These are phyloP conservation scores for Nerophis ophidion DNA, from an alignment of 2,113 vertebrate species.

Conservation along the genomic window DNA sequence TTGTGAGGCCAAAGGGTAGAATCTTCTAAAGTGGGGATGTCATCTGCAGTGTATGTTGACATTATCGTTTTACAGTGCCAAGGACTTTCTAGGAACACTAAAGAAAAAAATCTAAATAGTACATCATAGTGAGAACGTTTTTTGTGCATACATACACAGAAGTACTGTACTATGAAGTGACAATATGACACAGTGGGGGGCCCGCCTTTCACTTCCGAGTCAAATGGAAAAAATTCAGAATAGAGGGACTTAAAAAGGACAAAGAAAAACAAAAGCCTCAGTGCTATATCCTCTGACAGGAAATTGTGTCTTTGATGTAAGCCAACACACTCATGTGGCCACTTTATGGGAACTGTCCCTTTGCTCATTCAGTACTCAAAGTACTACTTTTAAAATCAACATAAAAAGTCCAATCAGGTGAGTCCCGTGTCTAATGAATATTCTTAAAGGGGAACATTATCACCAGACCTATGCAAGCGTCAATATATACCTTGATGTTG, in stretches of 20 bases:
- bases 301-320: conserved; percentile 63
- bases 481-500: no score
- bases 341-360: conserved; percentile 40
- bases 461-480: no score
- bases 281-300: conserved; percentile 52
- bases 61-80: conserved; percentile 20
- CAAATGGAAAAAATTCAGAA: conserved; percentile 47
- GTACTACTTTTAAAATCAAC: no score
- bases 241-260: conserved; percentile 26
- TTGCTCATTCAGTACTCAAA: no score
- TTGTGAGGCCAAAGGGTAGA: conserved; percentile 58
- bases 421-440: no score
- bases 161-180: no score
- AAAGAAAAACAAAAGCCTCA: conserved; percentile 14
- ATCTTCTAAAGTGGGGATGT: conserved; percentile 55
- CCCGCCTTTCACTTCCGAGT: conserved; percentile 3
- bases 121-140: no score
- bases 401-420: no score
- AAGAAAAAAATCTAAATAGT: no score
- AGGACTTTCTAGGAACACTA: conserved; percentile 10
- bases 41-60: conserved; percentile 57
- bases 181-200: background rate
- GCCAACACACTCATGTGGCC: conserved; percentile 47
- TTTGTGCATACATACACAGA: no score
- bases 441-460: no score